Percentiles rank a stretch among this genome's conserved stretches.
phyloP scores from a whole-genome alignment of 2,888 invertebrate genomes.

The Dromius quadrimaculatus region DNA sequence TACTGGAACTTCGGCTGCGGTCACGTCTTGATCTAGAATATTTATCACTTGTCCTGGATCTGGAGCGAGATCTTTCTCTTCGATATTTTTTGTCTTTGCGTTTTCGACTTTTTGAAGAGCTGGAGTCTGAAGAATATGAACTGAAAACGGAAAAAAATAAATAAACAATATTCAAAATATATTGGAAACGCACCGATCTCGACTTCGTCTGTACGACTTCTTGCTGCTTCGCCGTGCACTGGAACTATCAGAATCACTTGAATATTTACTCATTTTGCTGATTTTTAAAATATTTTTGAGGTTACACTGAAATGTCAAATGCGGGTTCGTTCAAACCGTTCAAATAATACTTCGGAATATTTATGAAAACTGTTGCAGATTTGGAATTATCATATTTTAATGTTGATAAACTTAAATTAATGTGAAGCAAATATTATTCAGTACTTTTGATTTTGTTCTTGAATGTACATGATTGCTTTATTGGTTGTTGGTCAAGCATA shows the following conservation, averaged over 20 bases:
- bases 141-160: constrained; percentile 58
- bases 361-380: too few species aligned
- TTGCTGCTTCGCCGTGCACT: constrained; percentile 63
- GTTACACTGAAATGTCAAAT: constrained; percentile 15
- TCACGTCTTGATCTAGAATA: constrained; percentile 60
- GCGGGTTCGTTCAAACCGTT: background rate
- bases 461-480: too few species aligned
- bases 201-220: constrained; percentile 62
- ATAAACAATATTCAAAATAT: background rate
- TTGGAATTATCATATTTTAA: too few species aligned
- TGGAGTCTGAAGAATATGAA: constrained; percentile 63
- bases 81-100: constrained; percentile 57
- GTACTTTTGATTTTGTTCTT: too few species aligned
- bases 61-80: constrained; percentile 60
- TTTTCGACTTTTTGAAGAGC: constrained; percentile 58
- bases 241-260: constrained; percentile 63
- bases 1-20: background rate
- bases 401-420: too few species aligned
- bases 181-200: constrained; percentile 62
- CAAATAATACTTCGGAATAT: background rate
- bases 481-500: too few species aligned
- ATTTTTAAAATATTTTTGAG: constrained; percentile 4
- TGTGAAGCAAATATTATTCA: too few species aligned
- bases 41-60: constrained; percentile 60
- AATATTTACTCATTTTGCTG: constrained; percentile 65